Base-by-base conservation (phyloP, 1,140 invertebrate species). In the Sycophila sp. region DNA sequence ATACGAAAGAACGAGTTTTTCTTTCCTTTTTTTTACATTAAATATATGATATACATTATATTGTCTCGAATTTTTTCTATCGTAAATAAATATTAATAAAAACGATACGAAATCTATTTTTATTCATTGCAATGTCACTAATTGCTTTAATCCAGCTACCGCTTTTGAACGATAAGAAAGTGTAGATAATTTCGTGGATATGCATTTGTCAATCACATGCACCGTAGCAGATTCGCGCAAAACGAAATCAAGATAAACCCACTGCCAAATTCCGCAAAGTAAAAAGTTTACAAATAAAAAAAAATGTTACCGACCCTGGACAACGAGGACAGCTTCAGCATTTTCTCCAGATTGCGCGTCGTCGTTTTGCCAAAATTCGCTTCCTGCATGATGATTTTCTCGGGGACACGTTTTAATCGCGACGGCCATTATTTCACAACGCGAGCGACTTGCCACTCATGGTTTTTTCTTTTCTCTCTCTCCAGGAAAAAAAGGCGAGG, bases 241-340 rank as follows among this genome's bases (percentile, higher is more conserved):
- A n/a, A n/a, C n/a, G n/a, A n/a, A n/a, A n/a, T n/a, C n/a, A n/a
- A n/a, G n/a, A n/a, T n/a, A n/a, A n/a, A n/a, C n/a, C n/a, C n/a
- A n/a, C n/a, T n/a, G n/a, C n/a, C 6, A 42, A 36, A 36, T 36
- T 5, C 40, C n/a, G 24, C 45, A 19, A 22, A 22, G 11, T 22
- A 5, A 47, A 22, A 3, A 5, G 19, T 11, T 30, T 53, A 40
- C 56, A 55, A 24, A 55, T 68, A 13, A 40, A 2, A 51, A 17
- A 51, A 60, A 60, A 19, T 30, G 24, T 63, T 77, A 83, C 81
- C 40, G 71, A 83, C 81, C 81, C 78, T 77, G 13, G 76, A 77
- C n/a, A 81, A 40, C 8, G 72, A 73, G n/a, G 80, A 74, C 60
- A 83, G 76, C 34, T 81, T 77, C 47, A 83, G 75, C 78, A 84